Evolutionary conservation across 2,888 invertebrate genomes (phyloP).

Genomic region (Dolichopus griseipennis): DNA sequence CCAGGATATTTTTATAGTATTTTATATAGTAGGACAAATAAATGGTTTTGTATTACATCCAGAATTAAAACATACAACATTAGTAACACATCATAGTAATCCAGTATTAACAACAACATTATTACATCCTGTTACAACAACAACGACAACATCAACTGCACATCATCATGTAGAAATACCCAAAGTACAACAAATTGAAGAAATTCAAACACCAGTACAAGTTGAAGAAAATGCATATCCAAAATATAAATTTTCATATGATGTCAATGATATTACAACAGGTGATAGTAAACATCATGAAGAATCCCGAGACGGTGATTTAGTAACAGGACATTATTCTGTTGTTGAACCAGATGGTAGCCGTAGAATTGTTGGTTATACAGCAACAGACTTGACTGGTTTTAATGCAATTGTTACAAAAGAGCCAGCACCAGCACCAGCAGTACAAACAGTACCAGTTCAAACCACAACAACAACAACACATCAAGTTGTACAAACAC

Average conservation of each 20-base stretch:
- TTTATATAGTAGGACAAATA: background rate
- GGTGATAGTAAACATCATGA: constrained; percentile 29
- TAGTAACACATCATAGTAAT: background rate
- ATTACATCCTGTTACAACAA: background rate
- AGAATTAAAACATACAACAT: constrained; percentile 4
- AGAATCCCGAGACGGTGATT: constrained; percentile 28
- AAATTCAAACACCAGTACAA: background rate
- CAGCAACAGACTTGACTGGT: constrained; percentile 24
- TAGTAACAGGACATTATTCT: constrained; percentile 28
- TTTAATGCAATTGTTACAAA: constrained; percentile 25
- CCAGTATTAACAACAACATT: background rate
- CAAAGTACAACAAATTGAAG: background rate
- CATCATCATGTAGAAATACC: background rate
- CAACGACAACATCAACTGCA: background rate
- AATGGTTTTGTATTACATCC: background rate
- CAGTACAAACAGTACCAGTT: background rate
- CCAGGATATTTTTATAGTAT: background rate
- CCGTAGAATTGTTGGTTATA: constrained; percentile 24
- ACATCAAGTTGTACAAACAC: background rate
- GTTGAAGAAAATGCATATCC: constrained; percentile 18
- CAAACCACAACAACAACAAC: background rate
- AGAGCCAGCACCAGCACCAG: constrained; percentile 14
- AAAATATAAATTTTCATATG: constrained; percentile 26
- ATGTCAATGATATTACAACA: constrained; percentile 28
- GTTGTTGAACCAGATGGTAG: constrained; percentile 25